Percentiles rank a stretch among this genome's conserved stretches.
These are phyloP conservation scores for Zeus faber DNA, from an alignment of 2,113 vertebrate genomes.

Conservation along the genomic window DNA sequence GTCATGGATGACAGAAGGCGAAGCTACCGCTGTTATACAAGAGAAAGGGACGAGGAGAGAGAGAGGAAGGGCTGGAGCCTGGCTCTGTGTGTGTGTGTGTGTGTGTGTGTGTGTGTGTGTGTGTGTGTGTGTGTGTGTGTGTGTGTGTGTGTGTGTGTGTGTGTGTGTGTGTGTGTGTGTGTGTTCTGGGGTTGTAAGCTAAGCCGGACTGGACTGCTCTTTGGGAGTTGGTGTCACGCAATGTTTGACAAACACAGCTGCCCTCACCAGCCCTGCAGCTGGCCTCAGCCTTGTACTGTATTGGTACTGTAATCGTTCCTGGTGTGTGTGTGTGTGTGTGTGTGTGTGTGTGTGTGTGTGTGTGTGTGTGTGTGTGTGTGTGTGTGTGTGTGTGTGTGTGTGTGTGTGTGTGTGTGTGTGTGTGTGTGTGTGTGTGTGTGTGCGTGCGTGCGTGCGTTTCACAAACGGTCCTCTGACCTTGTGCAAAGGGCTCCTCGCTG, in stretches of 20 bases:
- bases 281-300: constrained; percentile 40
- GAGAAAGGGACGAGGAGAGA: constrained; percentile 7
- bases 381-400: too few species aligned
- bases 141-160: constrained; percentile 32
- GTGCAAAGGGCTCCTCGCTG: neutral
- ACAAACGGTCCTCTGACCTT: neutral
- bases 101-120: constrained; percentile 32
- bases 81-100: constrained; percentile 29
- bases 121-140: constrained; percentile 25
- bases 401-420: too few species aligned
- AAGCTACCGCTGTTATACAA: too few species aligned
- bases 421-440: too few species aligned
- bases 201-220: constrained; percentile 54
- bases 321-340: too few species aligned
- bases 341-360: too few species aligned
- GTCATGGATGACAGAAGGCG: constrained; percentile 75
- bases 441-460: too few species aligned
- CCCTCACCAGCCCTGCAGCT: constrained; percentile 58
- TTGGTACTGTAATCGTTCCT: constrained; percentile 16
- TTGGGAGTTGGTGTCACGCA: constrained; percentile 73
- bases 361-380: too few species aligned
- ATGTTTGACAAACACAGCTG: constrained; percentile 76
- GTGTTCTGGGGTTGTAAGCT: constrained; percentile 43
- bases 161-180: constrained; percentile 21
- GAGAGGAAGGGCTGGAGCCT: constrained; percentile 52